Evolutionary conservation across 2,888 invertebrate species (phyloP).

Genomic region (Poecilus cupreus): DNA sequence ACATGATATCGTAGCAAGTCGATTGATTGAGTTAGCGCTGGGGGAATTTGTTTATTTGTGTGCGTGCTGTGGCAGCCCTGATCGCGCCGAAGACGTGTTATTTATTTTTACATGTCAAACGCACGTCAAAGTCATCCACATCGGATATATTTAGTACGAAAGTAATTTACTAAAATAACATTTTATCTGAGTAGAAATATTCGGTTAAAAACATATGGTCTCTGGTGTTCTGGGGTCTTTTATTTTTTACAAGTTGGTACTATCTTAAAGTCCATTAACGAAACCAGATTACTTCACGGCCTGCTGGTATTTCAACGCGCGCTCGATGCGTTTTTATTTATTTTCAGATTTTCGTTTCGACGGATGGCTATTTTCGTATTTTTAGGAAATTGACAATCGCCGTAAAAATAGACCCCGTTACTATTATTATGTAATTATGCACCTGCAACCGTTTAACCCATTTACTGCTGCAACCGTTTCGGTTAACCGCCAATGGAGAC

Average conservation of each 20-base stretch:
- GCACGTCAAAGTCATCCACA: slow-evolving; percentile 48
- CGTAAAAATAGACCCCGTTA: not conserved
- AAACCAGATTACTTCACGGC: slow-evolving; percentile 56
- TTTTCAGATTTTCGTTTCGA: not conserved
- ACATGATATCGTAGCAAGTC: too few relatives aligned
- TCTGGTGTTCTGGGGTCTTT: slow-evolving; percentile 51
- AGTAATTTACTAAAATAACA: slow-evolving; percentile 60
- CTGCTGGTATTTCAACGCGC: slow-evolving; percentile 34
- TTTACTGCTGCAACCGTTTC: not conserved
- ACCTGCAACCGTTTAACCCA: not conserved
- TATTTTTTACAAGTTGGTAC: slow-evolving; percentile 59
- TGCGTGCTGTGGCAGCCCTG: slow-evolving; percentile 48
- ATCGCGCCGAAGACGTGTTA: slow-evolving; percentile 50
- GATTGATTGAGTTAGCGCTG: slow-evolving; percentile 39
- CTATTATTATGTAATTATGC: not conserved
- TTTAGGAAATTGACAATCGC: slow-evolving; percentile 1
- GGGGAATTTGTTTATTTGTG: slow-evolving; percentile 55
- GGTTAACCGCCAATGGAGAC: too few relatives aligned
- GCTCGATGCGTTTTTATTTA: not conserved
- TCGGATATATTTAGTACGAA: slow-evolving; percentile 54
- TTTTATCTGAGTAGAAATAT: slow-evolving; percentile 59
- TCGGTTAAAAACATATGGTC: slow-evolving; percentile 58
- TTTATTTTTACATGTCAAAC: slow-evolving; percentile 59
- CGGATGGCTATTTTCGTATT: slow-evolving; percentile 5
- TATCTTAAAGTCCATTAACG: slow-evolving; percentile 59